Conservation (phyloP, 2,797 vertebrate genomes). For the Tadarida brasiliensis region DNA sequence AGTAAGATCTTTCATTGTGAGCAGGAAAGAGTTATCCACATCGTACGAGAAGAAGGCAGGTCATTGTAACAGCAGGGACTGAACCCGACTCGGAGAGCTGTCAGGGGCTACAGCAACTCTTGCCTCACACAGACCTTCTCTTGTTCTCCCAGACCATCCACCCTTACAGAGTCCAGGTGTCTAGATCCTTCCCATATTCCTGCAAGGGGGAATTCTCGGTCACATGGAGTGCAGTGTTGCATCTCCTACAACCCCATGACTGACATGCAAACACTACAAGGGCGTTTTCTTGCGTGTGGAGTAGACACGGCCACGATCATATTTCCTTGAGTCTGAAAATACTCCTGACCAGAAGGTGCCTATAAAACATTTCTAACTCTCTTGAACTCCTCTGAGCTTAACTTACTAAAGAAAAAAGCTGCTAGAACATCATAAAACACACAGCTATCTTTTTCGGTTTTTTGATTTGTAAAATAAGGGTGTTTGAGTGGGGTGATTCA, state of each 20-base stretch:
- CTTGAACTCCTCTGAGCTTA: constrained; percentile 22
- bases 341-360: not conserved
- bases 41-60: not conserved
- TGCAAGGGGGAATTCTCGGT: not conserved
- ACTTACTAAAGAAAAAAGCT: constrained; percentile 38
- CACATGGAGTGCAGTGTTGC: not conserved
- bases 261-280: constrained; percentile 5
- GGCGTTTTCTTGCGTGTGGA: not conserved
- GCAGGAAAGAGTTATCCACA: not conserved
- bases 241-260: not conserved
- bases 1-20: not conserved
- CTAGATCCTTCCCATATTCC: not conserved
- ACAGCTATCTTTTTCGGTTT: not conserved
- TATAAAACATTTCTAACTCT: not conserved
- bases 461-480: constrained; percentile 56
- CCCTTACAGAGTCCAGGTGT: not conserved
- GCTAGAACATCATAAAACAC: not conserved
- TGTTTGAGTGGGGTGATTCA: not conserved
- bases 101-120: not conserved
- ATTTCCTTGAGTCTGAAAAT: not conserved
- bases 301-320: not conserved
- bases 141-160: not conserved
- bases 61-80: not conserved
- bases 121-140: not conserved
- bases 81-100: not conserved